Evolutionary conservation across 2,797 vertebrate genomes (phyloP), one percentile per base, ranked within the genome.

Genomic region (Microctenopoma steveboyesi): DNA sequence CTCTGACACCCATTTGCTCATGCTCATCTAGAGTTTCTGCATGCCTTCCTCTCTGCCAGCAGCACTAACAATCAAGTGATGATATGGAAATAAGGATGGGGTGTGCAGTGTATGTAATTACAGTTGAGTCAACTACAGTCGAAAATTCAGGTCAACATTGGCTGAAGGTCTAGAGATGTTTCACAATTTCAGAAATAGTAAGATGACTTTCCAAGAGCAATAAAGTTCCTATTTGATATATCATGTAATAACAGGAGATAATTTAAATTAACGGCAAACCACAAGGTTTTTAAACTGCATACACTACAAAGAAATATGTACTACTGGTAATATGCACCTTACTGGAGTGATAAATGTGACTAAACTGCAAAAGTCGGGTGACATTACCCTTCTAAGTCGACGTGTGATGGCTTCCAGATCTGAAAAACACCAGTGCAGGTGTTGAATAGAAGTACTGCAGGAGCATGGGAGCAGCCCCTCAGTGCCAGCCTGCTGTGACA

Each of bases 21-120:
- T 55, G 45, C 77, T 85, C 74, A 78, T 84, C 72, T 4, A 11
- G 69, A 75, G 78, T 81, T 76, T 66, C 64, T 76, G 75, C 73
- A 75, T 79, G 74, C 77, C 76, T 71, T 4, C 74, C 14, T 18
- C 56, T 69, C 81, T 63, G 78, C 85, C 81, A 79, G 64, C 72
- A 85, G 76, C 63, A 53, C 68, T 84, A 73, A 84, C 77, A 86
- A 85, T 88, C 78, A 81, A 70, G 52, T 30, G 53, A 83, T 85
- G 74, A 72, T 82, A 82, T 82, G 73, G 77, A 88, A 85, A 90
- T 79, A 58, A 87, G 69, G 64, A 75, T 33, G 45, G 53, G 51
- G 51, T 73, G 62, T 69, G 72, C 55, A 47, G 64, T 22, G 47
- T 74, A 62, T 69, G 62, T 60, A 65, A 81, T 48, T 58, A 61